A percentile compares a stretch with the other conserved stretches of the same genome.
Conservation (phyloP, 1,140 invertebrate genomes). For the Diabrotica undecimpunctata region DNA sequence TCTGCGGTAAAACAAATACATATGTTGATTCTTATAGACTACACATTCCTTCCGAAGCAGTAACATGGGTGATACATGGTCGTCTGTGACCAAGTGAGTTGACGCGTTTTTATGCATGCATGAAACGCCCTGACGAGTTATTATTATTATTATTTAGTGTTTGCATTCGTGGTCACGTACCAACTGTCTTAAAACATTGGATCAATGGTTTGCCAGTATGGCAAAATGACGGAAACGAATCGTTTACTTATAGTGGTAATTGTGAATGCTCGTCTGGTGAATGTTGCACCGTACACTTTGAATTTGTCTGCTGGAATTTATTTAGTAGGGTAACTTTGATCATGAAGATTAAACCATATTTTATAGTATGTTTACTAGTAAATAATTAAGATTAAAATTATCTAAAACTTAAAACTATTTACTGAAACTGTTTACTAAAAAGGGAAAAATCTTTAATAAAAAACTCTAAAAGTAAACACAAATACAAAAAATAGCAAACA, state of each 20-base stretch:
- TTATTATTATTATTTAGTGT: conserved; percentile 25
- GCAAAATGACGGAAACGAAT: conserved; percentile 28
- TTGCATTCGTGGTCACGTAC: conserved; percentile 28
- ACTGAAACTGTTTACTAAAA: no score
- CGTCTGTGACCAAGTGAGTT: conserved; percentile 20
- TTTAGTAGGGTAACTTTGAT: conserved; percentile 11
- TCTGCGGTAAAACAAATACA: no score
- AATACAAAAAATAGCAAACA: no score
- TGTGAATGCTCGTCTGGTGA: conserved; percentile 11
- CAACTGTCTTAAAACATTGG: conserved; percentile 20
- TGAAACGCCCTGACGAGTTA: conserved; percentile 21
- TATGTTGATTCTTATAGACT: no score
- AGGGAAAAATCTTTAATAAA: no score
- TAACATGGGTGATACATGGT: conserved; percentile 19
- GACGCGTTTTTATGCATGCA: conserved; percentile 26
- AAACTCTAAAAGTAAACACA: no score
- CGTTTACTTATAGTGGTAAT: conserved; percentile 18
- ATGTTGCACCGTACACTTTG: conserved; percentile 6
- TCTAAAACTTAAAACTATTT: no score
- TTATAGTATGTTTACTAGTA: no score
- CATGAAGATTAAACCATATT: no score
- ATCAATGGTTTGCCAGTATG: conserved; percentile 22
- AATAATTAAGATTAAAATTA: no score
- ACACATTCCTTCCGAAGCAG: neutral
- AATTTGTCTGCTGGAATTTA: conserved; percentile 9